Evolutionary conservation across 2,113 vertebrate species (phyloP), one percentile per base, ranked within the genome.

Genomic region (Formicarius rufipectus): DNA sequence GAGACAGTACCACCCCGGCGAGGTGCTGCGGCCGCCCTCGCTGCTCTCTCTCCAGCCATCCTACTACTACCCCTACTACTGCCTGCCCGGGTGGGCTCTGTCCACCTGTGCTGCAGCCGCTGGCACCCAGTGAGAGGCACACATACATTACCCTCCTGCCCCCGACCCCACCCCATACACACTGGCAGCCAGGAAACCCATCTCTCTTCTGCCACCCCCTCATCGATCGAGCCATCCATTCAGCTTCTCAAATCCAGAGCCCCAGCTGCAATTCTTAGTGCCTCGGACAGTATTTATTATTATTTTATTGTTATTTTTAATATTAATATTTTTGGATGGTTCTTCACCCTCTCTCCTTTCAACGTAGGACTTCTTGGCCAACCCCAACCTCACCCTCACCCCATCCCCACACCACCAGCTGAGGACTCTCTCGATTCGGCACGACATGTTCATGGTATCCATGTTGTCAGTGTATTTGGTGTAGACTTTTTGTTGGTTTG

Each of bases 61-160:
- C 59, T 99, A 99, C 97, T 99, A 99, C 77, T 99, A 99, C 66
- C 99, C 99, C 2, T 99, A 99, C 96, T 99, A 99, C 98, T 99
- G 99, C 97, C 98, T 99, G 83, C 99, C 99, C 3, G 99, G 99
- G 60, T 99, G 99, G 99, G 99, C 99, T 50, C 98, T 99, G 37
- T 99, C 99, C 64, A 98, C 99, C 30, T 99, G 99, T 49, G 96
- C 99, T 2, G 96, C 98, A 19, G 97, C 98, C 3, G 93, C 96
- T 4, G 80, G 97, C 92, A 98, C 98, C 20, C 98, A 98, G 94
- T 98, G 97, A 98, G 64, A 64, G 87, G 53, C 71, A 78, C 73
- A 12, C 71, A 9, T 13, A 33, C 87, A n/a, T 19, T 9, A 63
- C 1, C 2, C 12, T 14, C 5, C 21, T 7, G 59, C 9, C 25